Conservation (phyloP, 2,113 vertebrate genomes). For the Zeus faber region DNA sequence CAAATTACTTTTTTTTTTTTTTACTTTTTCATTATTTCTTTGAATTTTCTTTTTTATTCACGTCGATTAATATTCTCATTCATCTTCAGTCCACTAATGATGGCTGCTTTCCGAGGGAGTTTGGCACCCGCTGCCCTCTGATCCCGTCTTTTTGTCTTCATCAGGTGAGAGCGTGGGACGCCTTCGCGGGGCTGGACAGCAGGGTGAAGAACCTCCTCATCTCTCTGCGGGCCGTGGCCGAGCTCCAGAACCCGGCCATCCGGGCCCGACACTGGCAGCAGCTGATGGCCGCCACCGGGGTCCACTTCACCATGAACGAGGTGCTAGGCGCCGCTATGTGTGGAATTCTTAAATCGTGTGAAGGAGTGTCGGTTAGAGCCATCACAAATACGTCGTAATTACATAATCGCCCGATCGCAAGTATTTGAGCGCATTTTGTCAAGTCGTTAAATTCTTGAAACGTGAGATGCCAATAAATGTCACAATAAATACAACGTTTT, state of each 20-base stretch:
- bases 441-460: too few species aligned
- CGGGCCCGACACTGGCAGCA: conserved; percentile 90
- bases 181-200: conserved; percentile 83
- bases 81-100: neutral
- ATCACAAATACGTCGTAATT: too few species aligned
- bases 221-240: conserved; percentile 84
- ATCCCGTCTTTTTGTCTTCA: conserved; percentile 10
- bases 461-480: too few species aligned
- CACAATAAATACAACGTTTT: too few species aligned
- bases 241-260: conserved; percentile 90
- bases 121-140: neutral
- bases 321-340: conserved; percentile 14
- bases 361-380: neutral
- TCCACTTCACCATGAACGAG: conserved; percentile 82
- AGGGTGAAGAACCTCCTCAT: conserved; percentile 83
- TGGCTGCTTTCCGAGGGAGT: neutral
- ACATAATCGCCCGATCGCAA: too few species aligned
- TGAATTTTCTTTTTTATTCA: too few species aligned
- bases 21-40: too few species aligned
- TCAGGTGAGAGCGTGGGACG: conserved; percentile 82
- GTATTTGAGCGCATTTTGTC: too few species aligned
- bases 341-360: neutral
- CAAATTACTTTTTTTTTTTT: too few species aligned
- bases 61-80: too few species aligned
- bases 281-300: conserved; percentile 83